Evolutionary conservation across 1,140 invertebrate species (phyloP).

Genomic region (Lordiphosa stackelbergi): DNA sequence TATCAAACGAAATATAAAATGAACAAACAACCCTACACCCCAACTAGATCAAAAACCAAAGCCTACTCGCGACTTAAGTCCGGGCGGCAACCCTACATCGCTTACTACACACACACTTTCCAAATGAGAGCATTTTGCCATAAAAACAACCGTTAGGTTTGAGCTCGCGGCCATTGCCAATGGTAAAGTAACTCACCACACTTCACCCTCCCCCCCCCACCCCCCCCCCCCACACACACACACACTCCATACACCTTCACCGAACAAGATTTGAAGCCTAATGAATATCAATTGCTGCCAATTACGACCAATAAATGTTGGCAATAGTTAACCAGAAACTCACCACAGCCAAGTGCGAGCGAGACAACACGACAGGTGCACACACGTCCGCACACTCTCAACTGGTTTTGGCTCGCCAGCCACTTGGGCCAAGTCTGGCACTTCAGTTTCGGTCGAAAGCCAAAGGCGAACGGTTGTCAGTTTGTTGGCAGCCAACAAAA

Average conservation of each 20-base stretch:
- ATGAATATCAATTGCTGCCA: constrained; percentile 77
- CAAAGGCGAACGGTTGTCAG: constrained; percentile 67
- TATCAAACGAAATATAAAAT: too few species aligned
- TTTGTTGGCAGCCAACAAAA: constrained; percentile 22
- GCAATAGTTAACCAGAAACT: constrained; percentile 40
- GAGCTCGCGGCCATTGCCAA: constrained; percentile 30
- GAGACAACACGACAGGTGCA: constrained; percentile 8
- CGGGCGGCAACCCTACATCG: too few species aligned
- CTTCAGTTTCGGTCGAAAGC: constrained; percentile 70
- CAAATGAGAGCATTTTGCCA: constrained; percentile 13
- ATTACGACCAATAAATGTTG: constrained; percentile 76
- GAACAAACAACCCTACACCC: too few species aligned
- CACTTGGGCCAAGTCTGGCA: constrained; percentile 11
- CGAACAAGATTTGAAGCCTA: constrained; percentile 61
- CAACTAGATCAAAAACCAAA: too few species aligned
- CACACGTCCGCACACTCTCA: background rate
- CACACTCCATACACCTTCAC: background rate
- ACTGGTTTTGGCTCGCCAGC: background rate
- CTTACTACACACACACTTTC: background rate
- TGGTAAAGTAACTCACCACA: constrained; percentile 28
- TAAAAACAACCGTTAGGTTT: constrained; percentile 38
- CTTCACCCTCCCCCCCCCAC: background rate
- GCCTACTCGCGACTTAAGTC: too few species aligned
- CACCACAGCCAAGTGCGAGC: constrained; percentile 8
- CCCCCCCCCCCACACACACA: background rate